Evolutionary conservation across 2,888 invertebrate genomes (phyloP), one percentile per base, ranked within the genome.

Genomic region (Acanthosepion pharaonis): DNA sequence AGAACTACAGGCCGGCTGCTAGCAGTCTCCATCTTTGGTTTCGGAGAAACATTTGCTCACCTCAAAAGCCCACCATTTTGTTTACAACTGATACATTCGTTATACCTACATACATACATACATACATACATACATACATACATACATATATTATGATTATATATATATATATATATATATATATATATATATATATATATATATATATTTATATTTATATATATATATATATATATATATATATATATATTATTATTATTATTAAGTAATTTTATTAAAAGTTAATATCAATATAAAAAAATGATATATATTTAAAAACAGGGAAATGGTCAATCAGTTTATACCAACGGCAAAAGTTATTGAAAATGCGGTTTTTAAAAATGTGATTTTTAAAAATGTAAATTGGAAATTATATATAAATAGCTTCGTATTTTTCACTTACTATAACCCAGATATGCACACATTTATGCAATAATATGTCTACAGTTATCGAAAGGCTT

Each of bases 1-100:
- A 93, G 93, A 93, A 93, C 93, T 93, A 93, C 53, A 53, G 49
- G 93, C 53, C 93, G 93, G 93, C 93, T 93, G 93, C 93, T 93
- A 93, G 93, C 93, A 93, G 48, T 53, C 93, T 93, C 93, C 53
- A 93, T 25, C 20, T n/a, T 53, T 33, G 93, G 53, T 28, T 48
- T 5, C 78, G 78, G 78, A n/a, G n/a, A 78, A 78, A n/a, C n/a
- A 78, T 33, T n/a, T n/a, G 78, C n/a, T 11, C 1, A n/a, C 78
- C 78, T 78, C 78, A 78, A 78, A 78, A 15, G 78, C n/a, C 78
- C 78, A 33, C n/a, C n/a, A 78, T 78, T 33, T 78, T 78, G 15
- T 78, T 78, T n/a, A 78, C 1, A n/a, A 78, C 78, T n/a, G 15
- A 78, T 78, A 78, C n/a, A 33, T 33, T n/a, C 11, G 15, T n/a